These are phyloP conservation scores for Macrophya annulata DNA, from an alignment of 2,888 invertebrate genomes.

Conservation along the genomic window DNA sequence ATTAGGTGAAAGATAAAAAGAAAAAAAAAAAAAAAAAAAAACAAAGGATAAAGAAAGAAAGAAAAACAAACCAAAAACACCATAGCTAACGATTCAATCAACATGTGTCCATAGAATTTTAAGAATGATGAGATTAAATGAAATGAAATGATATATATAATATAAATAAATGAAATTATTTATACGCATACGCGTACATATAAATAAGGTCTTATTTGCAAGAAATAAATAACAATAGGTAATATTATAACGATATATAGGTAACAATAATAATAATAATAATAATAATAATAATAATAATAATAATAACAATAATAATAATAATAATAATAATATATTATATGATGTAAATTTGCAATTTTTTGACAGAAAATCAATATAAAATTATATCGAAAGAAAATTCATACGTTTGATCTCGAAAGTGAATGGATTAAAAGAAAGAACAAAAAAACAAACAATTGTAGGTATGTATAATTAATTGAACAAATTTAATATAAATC, in stretches of 20 bases:
- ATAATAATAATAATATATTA: too few relatives aligned
- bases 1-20: slow-evolving; percentile 30
- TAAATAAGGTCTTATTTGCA: slow-evolving; percentile 33
- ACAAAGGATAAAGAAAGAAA: slow-evolving; percentile 36
- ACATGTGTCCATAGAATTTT: slow-evolving; percentile 56
- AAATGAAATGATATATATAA: background rate
- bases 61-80: slow-evolving; percentile 51
- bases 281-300: slow-evolving; percentile 17
- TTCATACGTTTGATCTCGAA: too few relatives aligned
- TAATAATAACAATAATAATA: slow-evolving; percentile 6
- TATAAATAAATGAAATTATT: too few relatives aligned
- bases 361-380: too few relatives aligned
- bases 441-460: too few relatives aligned
- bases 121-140: slow-evolving; percentile 54
- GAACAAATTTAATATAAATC: too few relatives aligned
- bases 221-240: slow-evolving; percentile 51
- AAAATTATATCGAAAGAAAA: too few relatives aligned
- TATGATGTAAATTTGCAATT: too few relatives aligned
- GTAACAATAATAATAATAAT: background rate
- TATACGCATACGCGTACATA: too few relatives aligned
- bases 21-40: slow-evolving; percentile 49
- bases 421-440: too few relatives aligned
- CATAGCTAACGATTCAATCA: slow-evolving; percentile 54
- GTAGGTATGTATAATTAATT: too few relatives aligned
- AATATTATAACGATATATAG: slow-evolving; percentile 5